Conservation (phyloP, 2,797 vertebrate species). For the Platyrinchus mystaceus region DNA sequence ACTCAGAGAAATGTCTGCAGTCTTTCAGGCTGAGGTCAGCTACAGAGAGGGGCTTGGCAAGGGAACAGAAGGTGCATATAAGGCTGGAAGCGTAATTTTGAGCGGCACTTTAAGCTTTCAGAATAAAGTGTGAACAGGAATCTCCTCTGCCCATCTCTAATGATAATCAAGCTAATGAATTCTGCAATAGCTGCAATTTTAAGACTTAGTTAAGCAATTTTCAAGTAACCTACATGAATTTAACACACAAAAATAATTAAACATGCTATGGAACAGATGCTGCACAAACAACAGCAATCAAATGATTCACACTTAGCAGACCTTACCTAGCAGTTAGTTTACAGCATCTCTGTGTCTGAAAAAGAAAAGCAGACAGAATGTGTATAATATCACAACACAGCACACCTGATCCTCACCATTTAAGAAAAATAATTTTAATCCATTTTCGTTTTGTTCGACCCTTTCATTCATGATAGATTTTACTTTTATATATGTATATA, state of each 20-base stretch:
- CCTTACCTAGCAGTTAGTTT: conserved; percentile 41
- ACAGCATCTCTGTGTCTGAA: conserved; percentile 3
- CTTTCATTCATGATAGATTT: neutral
- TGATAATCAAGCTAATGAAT: conserved; percentile 45
- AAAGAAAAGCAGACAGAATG: neutral
- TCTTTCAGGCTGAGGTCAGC: neutral
- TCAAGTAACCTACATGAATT: conserved; percentile 63
- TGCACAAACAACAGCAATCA: conserved; percentile 33
- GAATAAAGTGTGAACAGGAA: neutral
- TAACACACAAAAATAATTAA: conserved; percentile 63
- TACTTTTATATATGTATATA: neutral
- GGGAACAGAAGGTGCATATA: neutral
- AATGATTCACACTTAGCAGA: conserved; percentile 50
- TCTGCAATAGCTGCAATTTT: conserved; percentile 52
- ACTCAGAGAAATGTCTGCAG: neutral
- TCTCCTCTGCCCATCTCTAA: conserved; percentile 33
- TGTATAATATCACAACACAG: neutral
- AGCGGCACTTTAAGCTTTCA: neutral
- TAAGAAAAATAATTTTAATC: neutral
- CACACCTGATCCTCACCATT: neutral
- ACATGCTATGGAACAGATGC: conserved; percentile 57
- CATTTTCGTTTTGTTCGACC: neutral
- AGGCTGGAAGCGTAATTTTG: neutral
- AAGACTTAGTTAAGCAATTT: conserved; percentile 62
- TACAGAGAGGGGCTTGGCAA: neutral